Evolutionary conservation across 2,113 vertebrate genomes (phyloP).

Genomic region (Datnioides undecimradiatus): DNA sequence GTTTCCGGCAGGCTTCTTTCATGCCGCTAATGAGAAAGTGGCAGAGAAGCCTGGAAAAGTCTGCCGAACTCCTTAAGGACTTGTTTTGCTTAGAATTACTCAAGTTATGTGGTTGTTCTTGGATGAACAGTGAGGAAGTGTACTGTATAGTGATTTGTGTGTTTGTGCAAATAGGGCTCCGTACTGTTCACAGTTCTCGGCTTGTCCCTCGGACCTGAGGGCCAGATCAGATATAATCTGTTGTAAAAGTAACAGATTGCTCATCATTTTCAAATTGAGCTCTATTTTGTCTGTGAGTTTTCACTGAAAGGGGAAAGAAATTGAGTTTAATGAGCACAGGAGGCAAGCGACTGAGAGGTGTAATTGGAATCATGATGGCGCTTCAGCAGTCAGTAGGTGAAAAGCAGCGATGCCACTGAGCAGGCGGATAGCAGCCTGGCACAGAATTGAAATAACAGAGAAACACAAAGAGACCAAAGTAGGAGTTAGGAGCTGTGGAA

Average conservation of each 20-base stretch:
- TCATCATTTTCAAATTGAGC: background rate
- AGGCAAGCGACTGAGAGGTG: background rate
- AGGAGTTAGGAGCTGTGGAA: conserved; percentile 29
- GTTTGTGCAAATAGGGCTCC: background rate
- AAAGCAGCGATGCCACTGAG: conserved; percentile 30
- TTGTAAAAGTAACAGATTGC: background rate
- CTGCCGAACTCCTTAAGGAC: conserved; percentile 47
- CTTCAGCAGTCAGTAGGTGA: background rate
- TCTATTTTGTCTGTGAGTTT: conserved; percentile 4
- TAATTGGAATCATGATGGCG: background rate
- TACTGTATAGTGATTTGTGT: conserved; percentile 1
- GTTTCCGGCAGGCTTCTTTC: conserved; percentile 67
- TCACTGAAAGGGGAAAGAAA: background rate
- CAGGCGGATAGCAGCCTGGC: conserved; percentile 24
- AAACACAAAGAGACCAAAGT: conserved; percentile 47
- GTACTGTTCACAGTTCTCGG: background rate
- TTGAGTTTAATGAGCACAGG: background rate
- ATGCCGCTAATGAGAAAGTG: conserved; percentile 73
- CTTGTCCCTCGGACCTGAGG: background rate
- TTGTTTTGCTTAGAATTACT: conserved; percentile 50
- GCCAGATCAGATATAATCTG: background rate
- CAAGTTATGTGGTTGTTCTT: conserved; percentile 37
- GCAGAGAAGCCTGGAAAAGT: conserved; percentile 56
- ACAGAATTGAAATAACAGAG: conserved; percentile 33
- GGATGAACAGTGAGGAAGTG: conserved; percentile 15